These are phyloP conservation scores for Melieria crassipennis DNA, from an alignment of 2,888 invertebrate species.

Conservation along the genomic window DNA sequence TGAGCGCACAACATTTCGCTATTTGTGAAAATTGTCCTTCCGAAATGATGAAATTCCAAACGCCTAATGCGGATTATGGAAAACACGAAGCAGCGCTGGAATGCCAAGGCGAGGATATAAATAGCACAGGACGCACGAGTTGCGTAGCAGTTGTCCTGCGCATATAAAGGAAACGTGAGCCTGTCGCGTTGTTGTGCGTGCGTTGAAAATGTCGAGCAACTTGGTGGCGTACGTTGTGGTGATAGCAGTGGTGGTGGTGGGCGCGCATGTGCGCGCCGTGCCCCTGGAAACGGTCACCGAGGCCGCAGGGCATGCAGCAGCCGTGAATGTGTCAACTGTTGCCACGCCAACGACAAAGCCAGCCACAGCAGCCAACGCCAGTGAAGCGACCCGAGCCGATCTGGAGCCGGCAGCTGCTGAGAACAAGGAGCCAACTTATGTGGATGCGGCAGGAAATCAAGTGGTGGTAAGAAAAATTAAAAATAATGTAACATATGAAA, in stretches of 20 bases:
- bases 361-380: not conserved
- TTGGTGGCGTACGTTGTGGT: not conserved
- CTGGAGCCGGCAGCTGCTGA: slow-evolving; percentile 22
- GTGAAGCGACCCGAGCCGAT: not conserved
- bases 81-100: not conserved
- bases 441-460: not conserved
- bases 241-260: not conserved
- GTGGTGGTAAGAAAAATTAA: not conserved
- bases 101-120: slow-evolving; percentile 28
- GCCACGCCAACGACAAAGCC: not conserved
- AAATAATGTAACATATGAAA: not conserved
- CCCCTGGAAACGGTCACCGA: slow-evolving; percentile 27
- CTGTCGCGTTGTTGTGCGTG: not conserved
- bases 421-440: not conserved
- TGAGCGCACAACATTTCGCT: too few relatives aligned
- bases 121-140: slow-evolving; percentile 18
- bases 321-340: not conserved
- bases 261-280: slow-evolving; percentile 8
- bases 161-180: slow-evolving; percentile 1
- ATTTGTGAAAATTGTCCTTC: too few relatives aligned
- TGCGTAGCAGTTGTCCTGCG: slow-evolving; percentile 24
- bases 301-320: too few relatives aligned
- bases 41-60: too few relatives aligned
- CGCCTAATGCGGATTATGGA: not conserved
- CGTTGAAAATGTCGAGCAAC: slow-evolving; percentile 11